Evolutionary conservation across 2,113 vertebrate species (phyloP).

Genomic region (Prunella fulvescens): DNA sequence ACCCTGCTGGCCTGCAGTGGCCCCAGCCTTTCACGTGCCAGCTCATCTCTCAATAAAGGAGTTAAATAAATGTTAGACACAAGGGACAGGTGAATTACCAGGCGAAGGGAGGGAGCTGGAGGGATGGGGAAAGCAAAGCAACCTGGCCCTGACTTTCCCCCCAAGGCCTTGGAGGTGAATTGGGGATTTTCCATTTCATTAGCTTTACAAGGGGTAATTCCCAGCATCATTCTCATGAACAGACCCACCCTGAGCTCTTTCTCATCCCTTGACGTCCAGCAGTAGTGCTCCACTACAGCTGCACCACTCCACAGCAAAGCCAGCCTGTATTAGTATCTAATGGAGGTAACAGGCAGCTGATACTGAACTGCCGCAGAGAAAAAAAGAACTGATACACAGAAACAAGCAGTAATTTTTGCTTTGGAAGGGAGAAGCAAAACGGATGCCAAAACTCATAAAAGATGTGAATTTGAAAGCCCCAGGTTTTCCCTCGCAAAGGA

Average conservation of each 20-base stretch:
- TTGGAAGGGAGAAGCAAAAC: background rate
- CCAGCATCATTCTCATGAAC: background rate
- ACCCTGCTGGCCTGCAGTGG: background rate
- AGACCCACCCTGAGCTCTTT: background rate
- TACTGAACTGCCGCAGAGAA: background rate
- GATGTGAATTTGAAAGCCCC: background rate
- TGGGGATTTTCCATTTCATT: constrained; percentile 53
- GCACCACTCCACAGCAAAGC: background rate
- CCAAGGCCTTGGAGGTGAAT: background rate
- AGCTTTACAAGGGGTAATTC: constrained; percentile 52
- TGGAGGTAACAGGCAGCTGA: background rate
- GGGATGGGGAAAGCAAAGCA: background rate
- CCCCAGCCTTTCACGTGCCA: background rate
- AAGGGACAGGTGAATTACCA: background rate
- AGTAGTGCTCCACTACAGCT: background rate
- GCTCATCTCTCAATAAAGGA: background rate
- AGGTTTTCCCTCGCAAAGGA: background rate
- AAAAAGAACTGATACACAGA: background rate
- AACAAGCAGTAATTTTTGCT: background rate
- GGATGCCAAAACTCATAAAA: background rate
- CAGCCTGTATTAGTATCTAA: background rate
- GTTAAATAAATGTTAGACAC: background rate
- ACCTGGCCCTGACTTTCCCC: background rate
- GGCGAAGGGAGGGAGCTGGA: background rate
- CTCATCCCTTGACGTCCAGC: background rate